Evolutionary conservation across 2,888 invertebrate species (phyloP), one percentile per base, ranked within the genome.

Genomic region (Macrosoma leucophasiata): DNA sequence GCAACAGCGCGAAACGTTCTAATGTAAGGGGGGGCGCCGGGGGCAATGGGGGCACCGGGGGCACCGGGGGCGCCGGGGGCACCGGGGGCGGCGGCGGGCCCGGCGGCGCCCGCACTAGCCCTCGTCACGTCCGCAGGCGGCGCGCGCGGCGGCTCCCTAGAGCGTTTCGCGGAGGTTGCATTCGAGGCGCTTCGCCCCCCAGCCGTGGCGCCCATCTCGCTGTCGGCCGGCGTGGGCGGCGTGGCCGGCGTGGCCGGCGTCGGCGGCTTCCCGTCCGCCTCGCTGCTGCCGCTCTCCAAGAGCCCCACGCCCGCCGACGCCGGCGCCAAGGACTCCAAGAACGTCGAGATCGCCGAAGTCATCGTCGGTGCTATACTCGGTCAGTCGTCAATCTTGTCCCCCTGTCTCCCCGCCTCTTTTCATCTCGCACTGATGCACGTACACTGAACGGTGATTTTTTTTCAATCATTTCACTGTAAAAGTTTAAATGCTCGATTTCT

Each of bases 311-410:
- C 93, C 50, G 91, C 91, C 51, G 93, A 92, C 84, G 86, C 88
- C 62, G 86, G 86, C 58, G 88, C 87, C 76, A 93, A 93, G 86
- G 93, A 94, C 85, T 87, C 91, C 66, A 94, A 93, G 87, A 94
- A 94, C 86, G 92, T 96, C 70, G 96, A 97, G 89, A 96, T 98
- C 74, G 91, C 96, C 40, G 95, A 96, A 88, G 91, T 93, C 81
- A 96, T 97, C 84, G 96, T 98, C 72, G 98, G 97, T 67, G 97
- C 97, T 70, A 96, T 98, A 67, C 89, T 98, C 77, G 98, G 96
- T 87, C 75, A 86, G 86, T 68, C n/a, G n/a, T n/a, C n/a, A n/a
- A n/a, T n/a, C n/a, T n/a, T n/a, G 14, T 17, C 9, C 12, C n/a
- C 6, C 14, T 7, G 19, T 11, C 6, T 4, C 4, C 7, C 8